Conservation (phyloP, 2,888 invertebrate genomes). For the Lacanobia oleracea region DNA sequence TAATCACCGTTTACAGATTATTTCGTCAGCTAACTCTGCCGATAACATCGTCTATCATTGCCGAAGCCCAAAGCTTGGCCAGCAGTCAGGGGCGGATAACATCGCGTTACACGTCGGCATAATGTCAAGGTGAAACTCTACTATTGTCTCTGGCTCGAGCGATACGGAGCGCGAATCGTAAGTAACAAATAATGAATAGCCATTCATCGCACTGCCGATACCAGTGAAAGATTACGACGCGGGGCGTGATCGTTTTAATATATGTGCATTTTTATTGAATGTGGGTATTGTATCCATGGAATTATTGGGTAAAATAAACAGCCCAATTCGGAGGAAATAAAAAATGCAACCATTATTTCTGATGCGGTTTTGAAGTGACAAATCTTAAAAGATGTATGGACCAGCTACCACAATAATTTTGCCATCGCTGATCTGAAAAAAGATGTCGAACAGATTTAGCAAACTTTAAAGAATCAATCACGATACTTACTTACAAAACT, state of each 20-base stretch:
- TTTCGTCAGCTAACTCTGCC: slow-evolving; percentile 24
- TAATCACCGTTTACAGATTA: slow-evolving; percentile 33
- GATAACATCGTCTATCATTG: slow-evolving; percentile 59
- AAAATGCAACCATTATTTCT: background rate
- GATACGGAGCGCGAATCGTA: slow-evolving; percentile 61
- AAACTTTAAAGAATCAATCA: slow-evolving; percentile 13
- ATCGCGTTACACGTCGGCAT: slow-evolving; percentile 64
- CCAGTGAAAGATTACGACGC: slow-evolving; percentile 59
- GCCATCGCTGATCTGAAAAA: background rate
- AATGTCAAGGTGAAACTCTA: slow-evolving; percentile 73
- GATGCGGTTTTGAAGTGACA: background rate
- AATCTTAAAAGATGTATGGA: background rate
- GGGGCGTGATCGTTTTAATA: slow-evolving; percentile 56
- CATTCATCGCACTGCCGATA: slow-evolving; percentile 64
- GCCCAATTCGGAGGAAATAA: background rate
- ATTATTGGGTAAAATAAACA: slow-evolving; percentile 19
- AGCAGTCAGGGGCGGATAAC: slow-evolving; percentile 64
- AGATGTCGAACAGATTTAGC: background rate
- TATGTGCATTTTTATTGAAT: slow-evolving; percentile 46
- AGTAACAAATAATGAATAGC: slow-evolving; percentile 62
- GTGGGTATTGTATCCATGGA: slow-evolving; percentile 21
- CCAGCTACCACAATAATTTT: no score
- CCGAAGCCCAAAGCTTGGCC: slow-evolving; percentile 33
- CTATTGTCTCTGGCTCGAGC: slow-evolving; percentile 74
- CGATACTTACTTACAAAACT: slow-evolving; percentile 6